These are phyloP conservation scores for Thamnophis sirtalis DNA, from an alignment of 2,113 vertebrate genomes.

Conservation along the genomic window DNA sequence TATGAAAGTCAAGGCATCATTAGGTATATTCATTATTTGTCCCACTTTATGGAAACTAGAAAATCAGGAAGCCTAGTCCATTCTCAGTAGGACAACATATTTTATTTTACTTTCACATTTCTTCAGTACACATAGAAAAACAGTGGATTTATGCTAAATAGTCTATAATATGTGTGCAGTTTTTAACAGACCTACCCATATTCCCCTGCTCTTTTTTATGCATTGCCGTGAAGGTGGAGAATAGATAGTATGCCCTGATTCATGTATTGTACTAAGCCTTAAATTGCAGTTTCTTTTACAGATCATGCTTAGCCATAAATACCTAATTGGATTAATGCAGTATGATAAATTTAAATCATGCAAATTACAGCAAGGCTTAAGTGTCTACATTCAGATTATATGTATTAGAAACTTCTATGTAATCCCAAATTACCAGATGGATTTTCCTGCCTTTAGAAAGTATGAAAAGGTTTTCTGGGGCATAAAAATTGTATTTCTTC, in stretches of 20 bases:
- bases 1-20: neutral
- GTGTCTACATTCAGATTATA: neutral
- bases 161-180: neutral
- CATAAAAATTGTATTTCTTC: neutral
- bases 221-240: neutral
- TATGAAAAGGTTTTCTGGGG: neutral
- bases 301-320: neutral
- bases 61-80: neutral
- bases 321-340: neutral
- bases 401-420: neutral
- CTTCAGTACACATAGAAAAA: neutral
- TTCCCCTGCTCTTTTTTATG: neutral
- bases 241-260: neutral
- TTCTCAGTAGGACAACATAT: neutral
- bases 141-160: neutral
- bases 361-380: neutral
- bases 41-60: neutral
- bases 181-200: neutral
- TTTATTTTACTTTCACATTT: neutral
- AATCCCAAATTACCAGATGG: neutral
- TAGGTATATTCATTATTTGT: neutral
- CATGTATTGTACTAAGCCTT: neutral
- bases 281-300: neutral
- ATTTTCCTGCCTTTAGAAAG: neutral
- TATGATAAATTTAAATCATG: neutral